Evolutionary conservation across 2,797 vertebrate species (phyloP), one percentile per base, ranked within the genome.

Genomic region (Vespertilio murinus): DNA sequence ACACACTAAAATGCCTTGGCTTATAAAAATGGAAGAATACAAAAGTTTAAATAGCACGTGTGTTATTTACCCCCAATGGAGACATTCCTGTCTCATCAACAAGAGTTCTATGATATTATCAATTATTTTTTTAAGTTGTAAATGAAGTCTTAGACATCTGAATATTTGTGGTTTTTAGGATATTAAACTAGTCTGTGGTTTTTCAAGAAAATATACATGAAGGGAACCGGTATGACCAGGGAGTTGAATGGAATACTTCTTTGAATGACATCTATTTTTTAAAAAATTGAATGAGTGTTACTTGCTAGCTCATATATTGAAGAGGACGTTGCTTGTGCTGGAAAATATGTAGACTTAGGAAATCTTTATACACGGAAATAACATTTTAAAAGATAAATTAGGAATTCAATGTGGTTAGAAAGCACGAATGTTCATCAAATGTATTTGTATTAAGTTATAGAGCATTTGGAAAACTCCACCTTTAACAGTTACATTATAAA

Each of bases 111-210:
- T 38, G 25, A 61, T 54, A 42, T 7, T 45, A 75, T 33, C 78
- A 74, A 35, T 38, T 71, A 56, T 69, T 61, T 61, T 59, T 61
- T 73, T 80, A 8, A 85, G 1, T 47, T 47, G 22, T 64, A 64
- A 90, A 88, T 74, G 42, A 64, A 74, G 5, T 30, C 33, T 75
- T 33, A 77, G 25, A 64, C 20, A 47, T 42, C 40, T 84, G 40
- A 91, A 25, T 70, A 92, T 47, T 16, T 95, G 42, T 56, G 64
- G 12, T 35, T 93, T 74, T 13, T 86, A 52, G 61, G 91, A 89
- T 73, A 28, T 74, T 54, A 80, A 75, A 56, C 18, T 86, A 89
- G 45, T 54, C 25, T 86, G 22, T 20, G 6, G 11, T 49, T 92
- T 61, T 89, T 11, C 35, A 75, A 61, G 52, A 1, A 89, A 73